Evolutionary conservation across 1,140 invertebrate species (phyloP).

Genomic region (Ooceraea biroi): DNA sequence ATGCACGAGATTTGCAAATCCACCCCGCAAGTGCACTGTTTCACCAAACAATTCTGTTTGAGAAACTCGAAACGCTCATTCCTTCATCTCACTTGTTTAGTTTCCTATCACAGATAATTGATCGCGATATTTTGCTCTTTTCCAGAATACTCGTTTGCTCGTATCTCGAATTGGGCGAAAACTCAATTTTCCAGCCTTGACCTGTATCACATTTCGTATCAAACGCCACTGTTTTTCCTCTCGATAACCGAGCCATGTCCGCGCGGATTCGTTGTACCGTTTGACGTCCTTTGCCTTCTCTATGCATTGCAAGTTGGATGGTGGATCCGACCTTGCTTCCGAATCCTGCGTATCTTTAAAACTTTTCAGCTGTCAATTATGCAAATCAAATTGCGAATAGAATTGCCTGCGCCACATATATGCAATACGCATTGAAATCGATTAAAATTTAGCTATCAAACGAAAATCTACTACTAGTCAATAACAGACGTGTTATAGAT

Average conservation of each 20-base stretch:
- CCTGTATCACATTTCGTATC: slow-evolving; percentile 13
- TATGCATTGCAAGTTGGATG: neutral
- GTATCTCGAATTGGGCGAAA: neutral
- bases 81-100: neutral
- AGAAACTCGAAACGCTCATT: neutral
- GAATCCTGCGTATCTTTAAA: slow-evolving; percentile 3
- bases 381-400: slow-evolving; percentile 49
- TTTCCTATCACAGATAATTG: neutral
- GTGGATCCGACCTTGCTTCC: slow-evolving; percentile 25
- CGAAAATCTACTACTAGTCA: slow-evolving; percentile 7
- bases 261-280: slow-evolving; percentile 2
- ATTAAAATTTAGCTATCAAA: slow-evolving; percentile 44
- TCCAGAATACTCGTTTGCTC: neutral
- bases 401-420: slow-evolving; percentile 2
- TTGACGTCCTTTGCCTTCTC: neutral
- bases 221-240: slow-evolving; percentile 37
- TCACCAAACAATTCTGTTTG: neutral
- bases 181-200: slow-evolving; percentile 32
- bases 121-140: neutral
- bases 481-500: too few species aligned
- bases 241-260: slow-evolving; percentile 42
- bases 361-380: slow-evolving; percentile 33
- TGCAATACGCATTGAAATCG: slow-evolving; percentile 31
- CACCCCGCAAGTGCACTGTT: neutral
- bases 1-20: slow-evolving; percentile 21